A percentile compares a stretch with the other conserved stretches of the same genome.
phyloP scores from a whole-genome alignment of 2,113 vertebrate genomes.

The Galemys pyrenaicus region DNA sequence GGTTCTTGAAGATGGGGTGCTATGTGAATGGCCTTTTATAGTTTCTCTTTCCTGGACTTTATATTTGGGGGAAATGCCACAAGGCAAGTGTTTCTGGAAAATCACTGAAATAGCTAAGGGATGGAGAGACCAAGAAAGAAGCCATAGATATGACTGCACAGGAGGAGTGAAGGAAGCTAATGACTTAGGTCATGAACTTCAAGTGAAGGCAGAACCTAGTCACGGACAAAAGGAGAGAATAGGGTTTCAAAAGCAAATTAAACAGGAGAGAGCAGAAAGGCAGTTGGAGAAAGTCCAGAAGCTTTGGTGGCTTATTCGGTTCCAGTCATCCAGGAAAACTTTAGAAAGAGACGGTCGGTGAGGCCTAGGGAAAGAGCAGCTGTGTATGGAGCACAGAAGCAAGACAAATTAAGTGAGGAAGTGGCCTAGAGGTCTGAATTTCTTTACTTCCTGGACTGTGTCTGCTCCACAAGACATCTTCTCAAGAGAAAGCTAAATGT shows the following conservation, averaged over 20 bases:
- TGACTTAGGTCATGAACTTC: not conserved
- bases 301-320: not conserved
- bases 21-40: not conserved
- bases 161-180: not conserved
- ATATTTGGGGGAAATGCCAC: not conserved
- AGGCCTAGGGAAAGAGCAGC: slow-evolving; percentile 41
- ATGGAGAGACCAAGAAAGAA: slow-evolving; percentile 24
- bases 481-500: not conserved
- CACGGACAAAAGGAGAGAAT: slow-evolving; percentile 1
- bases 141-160: not conserved
- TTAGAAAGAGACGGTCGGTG: fast-evolving
- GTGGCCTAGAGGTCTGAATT: not conserved
- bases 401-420: too few relatives aligned
- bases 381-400: not conserved
- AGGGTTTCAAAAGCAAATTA: slow-evolving; percentile 48
- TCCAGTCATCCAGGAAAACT: not conserved
- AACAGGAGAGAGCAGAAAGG: slow-evolving; percentile 19
- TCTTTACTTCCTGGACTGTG: not conserved
- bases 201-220: slow-evolving; percentile 55
- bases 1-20: not conserved
- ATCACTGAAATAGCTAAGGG: not conserved
- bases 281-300: not conserved
- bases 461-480: not conserved
- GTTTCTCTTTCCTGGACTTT: not conserved
- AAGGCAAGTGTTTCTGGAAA: slow-evolving; percentile 13